These are phyloP conservation scores for Disparrhopalites patrizii DNA, from an alignment of 2,888 invertebrate species.

Conservation along the genomic window DNA sequence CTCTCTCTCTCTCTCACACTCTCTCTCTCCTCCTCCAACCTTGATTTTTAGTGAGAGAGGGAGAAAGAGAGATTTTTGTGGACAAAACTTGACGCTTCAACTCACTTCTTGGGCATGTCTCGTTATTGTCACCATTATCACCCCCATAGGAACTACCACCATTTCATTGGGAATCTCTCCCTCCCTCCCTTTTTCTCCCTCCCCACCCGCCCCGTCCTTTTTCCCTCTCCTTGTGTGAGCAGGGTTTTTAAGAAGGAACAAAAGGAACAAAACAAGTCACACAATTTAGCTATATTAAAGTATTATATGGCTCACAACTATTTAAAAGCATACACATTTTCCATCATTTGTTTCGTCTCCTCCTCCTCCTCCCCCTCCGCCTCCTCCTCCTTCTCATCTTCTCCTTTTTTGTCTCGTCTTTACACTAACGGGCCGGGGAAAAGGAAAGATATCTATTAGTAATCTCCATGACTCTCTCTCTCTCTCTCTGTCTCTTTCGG, in stretches of 20 bases:
- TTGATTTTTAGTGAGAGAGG: too few species aligned
- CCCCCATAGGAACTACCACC: background rate
- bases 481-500: too few species aligned
- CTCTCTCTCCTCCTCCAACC: too few species aligned
- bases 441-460: background rate
- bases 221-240: background rate
- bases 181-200: background rate
- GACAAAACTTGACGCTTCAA: constrained; percentile 5
- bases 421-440: too few species aligned
- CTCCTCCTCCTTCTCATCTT: too few species aligned
- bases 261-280: constrained; percentile 22
- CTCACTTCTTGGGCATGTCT: constrained; percentile 9
- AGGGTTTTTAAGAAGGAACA: background rate
- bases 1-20: background rate
- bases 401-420: too few species aligned
- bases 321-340: background rate
- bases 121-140: constrained; percentile 19
- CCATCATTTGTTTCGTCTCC: constrained; percentile 6
- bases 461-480: too few species aligned
- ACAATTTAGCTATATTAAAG: constrained; percentile 21
- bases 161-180: constrained; percentile 1
- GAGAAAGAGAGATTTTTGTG: background rate
- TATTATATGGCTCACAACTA: constrained; percentile 13
- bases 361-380: too few species aligned
- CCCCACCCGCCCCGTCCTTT: background rate